Evolutionary conservation across 2,888 invertebrate species (phyloP), one percentile per base, ranked within the genome.

Genomic region (Agonopterix subpropinquella): DNA sequence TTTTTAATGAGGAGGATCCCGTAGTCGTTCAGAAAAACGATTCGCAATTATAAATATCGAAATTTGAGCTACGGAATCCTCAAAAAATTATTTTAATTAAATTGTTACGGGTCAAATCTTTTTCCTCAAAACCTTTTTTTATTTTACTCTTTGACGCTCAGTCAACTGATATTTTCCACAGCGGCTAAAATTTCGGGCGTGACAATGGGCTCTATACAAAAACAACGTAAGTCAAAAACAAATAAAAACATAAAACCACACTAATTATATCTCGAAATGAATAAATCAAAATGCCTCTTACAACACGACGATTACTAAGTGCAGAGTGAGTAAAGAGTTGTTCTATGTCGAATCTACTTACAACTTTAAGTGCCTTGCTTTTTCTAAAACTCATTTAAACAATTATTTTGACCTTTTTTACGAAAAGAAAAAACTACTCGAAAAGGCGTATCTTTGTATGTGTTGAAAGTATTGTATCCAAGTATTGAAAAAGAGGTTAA

Each of bases 231-330:
- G 28, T 28, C 28, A 28, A 71, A 80, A 84, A 80, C 73, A 79
- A 67, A 80, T 73, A 77, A 76, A 73, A 83, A 85, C 81, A 86
- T 72, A 85, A 84, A 83, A 72, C 64, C 80, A 87, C 82, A 87
- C 86, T 88, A 86, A 87, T 78, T 82, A 87, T 85, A 78, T 80
- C 75, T 82, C 76, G 73, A 85, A 84, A 85, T 82, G 73, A 85
- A 80, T 73, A 83, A 85, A 83, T 83, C 68, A 82, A 81, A 81
- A 80, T 69, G 70, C 68, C 75, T 78, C 76, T 83, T 84, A 87
- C 87, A 86, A 78, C 84, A 88, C 84, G 86, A 87, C 84, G 85
- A 84, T 77, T 73, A 87, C 88, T 89, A 89, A 83, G 88, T 87
- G 89, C 88, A 86, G 73, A 82, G 86, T 85, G 86, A 85, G 85